Conservation (phyloP, 2,888 invertebrate species). For the Agrochola litura region DNA sequence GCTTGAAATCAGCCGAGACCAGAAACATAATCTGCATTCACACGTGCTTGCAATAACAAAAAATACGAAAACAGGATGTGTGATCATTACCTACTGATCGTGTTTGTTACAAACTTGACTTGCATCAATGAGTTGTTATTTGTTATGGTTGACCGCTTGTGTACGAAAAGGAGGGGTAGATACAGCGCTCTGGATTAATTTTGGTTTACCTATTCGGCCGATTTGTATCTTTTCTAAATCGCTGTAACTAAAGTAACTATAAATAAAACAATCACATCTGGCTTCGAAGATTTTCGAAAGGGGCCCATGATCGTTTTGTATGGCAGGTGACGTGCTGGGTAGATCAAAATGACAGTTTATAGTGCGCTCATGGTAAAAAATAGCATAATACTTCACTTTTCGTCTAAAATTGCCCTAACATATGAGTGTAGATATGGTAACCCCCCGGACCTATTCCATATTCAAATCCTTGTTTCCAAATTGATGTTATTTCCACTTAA, state of each 20-base stretch:
- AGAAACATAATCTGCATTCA: not conserved
- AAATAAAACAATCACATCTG: no score
- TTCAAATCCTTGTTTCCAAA: not conserved
- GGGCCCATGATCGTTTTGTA: not conserved
- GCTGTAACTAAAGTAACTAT: no score
- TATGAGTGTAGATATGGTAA: not conserved
- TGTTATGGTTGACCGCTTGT: constrained; percentile 3
- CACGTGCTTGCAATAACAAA: not conserved
- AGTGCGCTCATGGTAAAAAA: not conserved
- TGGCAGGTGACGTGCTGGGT: not conserved
- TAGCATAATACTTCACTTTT: not conserved
- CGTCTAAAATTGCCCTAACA: not conserved
- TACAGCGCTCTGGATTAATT: no score
- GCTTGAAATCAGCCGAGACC: not conserved
- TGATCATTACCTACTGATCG: not conserved
- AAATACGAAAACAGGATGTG: constrained; percentile 14
- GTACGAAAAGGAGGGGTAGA: no score
- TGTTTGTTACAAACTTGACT: not conserved
- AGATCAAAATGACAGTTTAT: not conserved
- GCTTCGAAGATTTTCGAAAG: no score
- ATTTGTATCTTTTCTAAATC: no score
- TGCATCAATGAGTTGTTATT: constrained; percentile 2
- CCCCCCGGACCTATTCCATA: no score
- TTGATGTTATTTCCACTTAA: not conserved
- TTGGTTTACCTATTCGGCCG: no score